Base-by-base conservation (phyloP, 2,888 invertebrate genomes). In the Amphimallon solstitiale region DNA sequence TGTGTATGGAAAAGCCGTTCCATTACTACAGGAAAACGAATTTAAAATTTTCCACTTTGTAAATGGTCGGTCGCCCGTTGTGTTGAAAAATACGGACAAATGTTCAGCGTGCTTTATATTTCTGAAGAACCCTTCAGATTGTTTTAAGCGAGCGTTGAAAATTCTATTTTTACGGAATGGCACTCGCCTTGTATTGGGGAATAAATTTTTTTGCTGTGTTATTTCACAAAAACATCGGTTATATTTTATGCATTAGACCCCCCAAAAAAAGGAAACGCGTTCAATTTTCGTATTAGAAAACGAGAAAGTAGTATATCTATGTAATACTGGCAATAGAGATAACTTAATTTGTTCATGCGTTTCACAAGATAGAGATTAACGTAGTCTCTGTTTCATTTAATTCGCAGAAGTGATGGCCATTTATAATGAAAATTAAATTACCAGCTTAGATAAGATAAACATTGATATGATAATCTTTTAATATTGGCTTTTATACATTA, bases 11-110 rank as follows among this genome's bases (percentile, higher is more conserved):
- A 56, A 10, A 56, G 29, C 40, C 40, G 21, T 56, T 56, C 56
- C 56, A 56, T 56, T 56, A 40, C 56, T 14, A 40, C 40, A 21
- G 40, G 56, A 40, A 40, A 56, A 40, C 40, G 40, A 56, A 56
- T 56, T 56, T 56, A 56, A 56, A 56, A 56, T 56, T 40, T 56
- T 40, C 56, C 40, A 40, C 40, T 56, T 43, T 40, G 56, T 34
- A 51, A 51, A 35, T 51, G 51, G 51, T 51, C 51, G 51, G 35
- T 35, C 51, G 51, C 51, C 51, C 23, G 51, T 35, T 51, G 51
- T 35, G 51, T 51, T 7, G 51, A 51, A 51, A 51, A 51, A 51
- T 51, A 51, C 37, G 51, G n/a, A 51, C 51, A 51, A 51, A 51
- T 51, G 51, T 35, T 51, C 51, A 37, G 17, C 19, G 17, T 17